phyloP scores from a whole-genome alignment of 2,797 vertebrate species.

The Huso huso region DNA sequence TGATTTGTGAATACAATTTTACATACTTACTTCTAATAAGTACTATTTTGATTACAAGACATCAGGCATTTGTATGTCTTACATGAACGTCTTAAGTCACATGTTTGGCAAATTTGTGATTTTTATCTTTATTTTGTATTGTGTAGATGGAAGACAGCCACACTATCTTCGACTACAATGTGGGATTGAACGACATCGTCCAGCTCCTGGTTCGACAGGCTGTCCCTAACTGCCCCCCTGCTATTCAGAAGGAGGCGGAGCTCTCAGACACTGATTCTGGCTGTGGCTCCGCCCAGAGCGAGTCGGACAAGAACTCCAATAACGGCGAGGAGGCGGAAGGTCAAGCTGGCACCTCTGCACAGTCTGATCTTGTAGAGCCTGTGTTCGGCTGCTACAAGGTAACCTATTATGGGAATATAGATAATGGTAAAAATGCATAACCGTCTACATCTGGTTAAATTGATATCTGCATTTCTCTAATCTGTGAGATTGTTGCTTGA shows the following conservation, averaged over 20 bases:
- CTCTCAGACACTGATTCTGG: slow-evolving; percentile 91
- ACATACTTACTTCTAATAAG: too few species aligned
- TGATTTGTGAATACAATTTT: too few species aligned
- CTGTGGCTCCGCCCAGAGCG: slow-evolving; percentile 84
- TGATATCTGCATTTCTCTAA: too few species aligned
- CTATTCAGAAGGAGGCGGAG: slow-evolving; percentile 72
- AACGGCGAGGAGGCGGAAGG: slow-evolving; percentile 74
- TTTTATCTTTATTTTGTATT: slow-evolving; percentile 7
- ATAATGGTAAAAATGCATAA: too few species aligned
- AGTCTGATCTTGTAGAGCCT: slow-evolving; percentile 51
- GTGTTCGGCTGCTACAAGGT: slow-evolving; percentile 86
- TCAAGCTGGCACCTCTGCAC: slow-evolving; percentile 47
- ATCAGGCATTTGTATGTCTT: too few species aligned
- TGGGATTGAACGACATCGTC: slow-evolving; percentile 90
- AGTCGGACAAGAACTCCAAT: slow-evolving; percentile 87
- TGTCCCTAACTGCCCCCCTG: slow-evolving; percentile 35
- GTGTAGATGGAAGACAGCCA: slow-evolving; percentile 92
- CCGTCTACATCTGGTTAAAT: too few species aligned
- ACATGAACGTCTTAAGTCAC: too few species aligned
- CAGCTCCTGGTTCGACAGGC: slow-evolving; percentile 84
- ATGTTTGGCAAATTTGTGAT: too few species aligned
- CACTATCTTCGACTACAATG: slow-evolving; percentile 94
- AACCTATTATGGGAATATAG: not conserved
- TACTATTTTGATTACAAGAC: too few species aligned
- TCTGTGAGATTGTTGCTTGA: too few species aligned